Conservation (phyloP, 2,113 vertebrate species). For the Electrona antarctica region DNA sequence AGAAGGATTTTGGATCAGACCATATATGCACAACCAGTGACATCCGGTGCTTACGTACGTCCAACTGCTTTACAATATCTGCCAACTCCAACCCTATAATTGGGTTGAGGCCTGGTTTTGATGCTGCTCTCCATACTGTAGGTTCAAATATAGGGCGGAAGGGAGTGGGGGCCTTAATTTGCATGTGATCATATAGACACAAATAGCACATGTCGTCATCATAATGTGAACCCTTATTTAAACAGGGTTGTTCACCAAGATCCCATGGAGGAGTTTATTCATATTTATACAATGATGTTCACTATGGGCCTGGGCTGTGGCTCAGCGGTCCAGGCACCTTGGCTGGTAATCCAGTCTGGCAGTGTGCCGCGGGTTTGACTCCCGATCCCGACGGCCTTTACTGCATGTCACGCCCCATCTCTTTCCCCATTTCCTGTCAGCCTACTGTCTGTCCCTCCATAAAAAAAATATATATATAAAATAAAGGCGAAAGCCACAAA, state of each 20-base stretch:
- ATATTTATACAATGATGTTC: not conserved
- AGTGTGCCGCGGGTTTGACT: too few species aligned
- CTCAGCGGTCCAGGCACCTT: too few species aligned
- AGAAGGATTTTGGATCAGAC: constrained; percentile 51
- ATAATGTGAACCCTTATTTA: constrained; percentile 8
- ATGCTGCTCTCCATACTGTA: constrained; percentile 49
- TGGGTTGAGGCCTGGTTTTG: constrained; percentile 55
- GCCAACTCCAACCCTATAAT: constrained; percentile 52
- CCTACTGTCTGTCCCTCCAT: too few species aligned
- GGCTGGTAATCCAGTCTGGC: too few species aligned
- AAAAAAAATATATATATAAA: too few species aligned
- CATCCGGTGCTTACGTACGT: constrained; percentile 57
- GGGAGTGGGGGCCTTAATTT: constrained; percentile 3
- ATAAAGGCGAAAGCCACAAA: too few species aligned
- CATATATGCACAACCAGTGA: constrained; percentile 49
- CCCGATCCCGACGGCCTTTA: too few species aligned
- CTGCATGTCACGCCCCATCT: too few species aligned
- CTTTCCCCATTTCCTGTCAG: too few species aligned
- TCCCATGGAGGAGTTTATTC: not conserved
- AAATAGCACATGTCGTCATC: not conserved
- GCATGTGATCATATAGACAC: constrained; percentile 8
- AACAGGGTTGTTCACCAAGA: constrained; percentile 9
- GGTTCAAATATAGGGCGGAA: constrained; percentile 39
- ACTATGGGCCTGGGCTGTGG: too few species aligned
- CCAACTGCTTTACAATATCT: constrained; percentile 46